These are phyloP conservation scores for Physocephala rufipes DNA, from an alignment of 2,888 invertebrate species.

Conservation along the genomic window DNA sequence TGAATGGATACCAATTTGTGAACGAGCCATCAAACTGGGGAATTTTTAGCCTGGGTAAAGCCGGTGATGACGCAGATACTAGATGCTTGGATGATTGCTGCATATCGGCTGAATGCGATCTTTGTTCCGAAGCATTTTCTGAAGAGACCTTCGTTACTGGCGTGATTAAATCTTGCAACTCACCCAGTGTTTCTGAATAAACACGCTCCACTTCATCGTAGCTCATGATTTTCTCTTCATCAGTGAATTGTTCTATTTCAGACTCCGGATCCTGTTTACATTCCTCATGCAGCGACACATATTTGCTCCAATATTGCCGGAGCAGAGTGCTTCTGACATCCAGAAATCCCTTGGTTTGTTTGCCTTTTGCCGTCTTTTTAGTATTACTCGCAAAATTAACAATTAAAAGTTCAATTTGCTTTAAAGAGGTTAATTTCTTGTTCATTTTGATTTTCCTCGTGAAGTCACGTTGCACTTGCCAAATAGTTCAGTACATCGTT, in stretches of 20 bases:
- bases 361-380: conserved; percentile 4
- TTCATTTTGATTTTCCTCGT: background rate
- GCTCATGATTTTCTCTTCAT: background rate
- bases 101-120: background rate
- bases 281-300: conserved; percentile 9
- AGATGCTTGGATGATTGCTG: background rate
- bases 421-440: background rate
- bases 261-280: background rate
- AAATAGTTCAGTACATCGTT: background rate
- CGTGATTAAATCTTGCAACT: conserved; percentile 5
- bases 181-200: conserved; percentile 29
- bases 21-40: conserved; percentile 31
- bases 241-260: background rate
- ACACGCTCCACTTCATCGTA: conserved; percentile 11
- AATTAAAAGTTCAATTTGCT: background rate
- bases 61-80: background rate
- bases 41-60: conserved; percentile 22
- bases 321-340: background rate
- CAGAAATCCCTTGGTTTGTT: conserved; percentile 17
- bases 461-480: background rate
- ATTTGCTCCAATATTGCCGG: conserved; percentile 18
- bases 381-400: conserved; percentile 13
- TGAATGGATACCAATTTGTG: conserved; percentile 23
- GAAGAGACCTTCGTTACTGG: background rate
- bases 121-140: background rate